phyloP scores from a whole-genome alignment of 2,797 vertebrate species.

The Clarias laeviceps region DNA sequence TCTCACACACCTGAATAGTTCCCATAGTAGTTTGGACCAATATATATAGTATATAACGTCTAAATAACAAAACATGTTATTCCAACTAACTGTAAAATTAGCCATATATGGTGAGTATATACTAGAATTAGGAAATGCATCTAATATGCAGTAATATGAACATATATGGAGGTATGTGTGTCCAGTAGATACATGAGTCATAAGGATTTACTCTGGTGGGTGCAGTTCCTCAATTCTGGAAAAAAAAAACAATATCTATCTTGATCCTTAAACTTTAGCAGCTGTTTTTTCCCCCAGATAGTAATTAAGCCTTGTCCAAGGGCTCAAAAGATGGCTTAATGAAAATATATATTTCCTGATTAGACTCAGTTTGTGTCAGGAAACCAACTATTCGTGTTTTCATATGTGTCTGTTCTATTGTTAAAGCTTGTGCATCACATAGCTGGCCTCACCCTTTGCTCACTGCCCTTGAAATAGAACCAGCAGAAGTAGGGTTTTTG shows the following conservation, averaged over 20 bases:
- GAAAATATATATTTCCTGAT: not conserved
- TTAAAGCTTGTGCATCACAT: conserved; percentile 18
- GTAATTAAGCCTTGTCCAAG: too few relatives aligned
- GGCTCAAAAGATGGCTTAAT: too few relatives aligned
- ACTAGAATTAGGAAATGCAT: not conserved
- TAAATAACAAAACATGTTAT: not conserved
- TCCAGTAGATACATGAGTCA: not conserved
- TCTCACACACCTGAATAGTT: not conserved
- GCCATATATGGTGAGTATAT: too few relatives aligned
- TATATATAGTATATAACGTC: not conserved
- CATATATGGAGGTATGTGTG: not conserved
- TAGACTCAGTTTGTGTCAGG: not conserved
- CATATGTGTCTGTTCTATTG: conserved; percentile 17
- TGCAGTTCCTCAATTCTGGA: not conserved
- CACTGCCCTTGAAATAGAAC: conserved; percentile 18
- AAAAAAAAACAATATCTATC: too few relatives aligned
- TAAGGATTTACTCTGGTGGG: not conserved
- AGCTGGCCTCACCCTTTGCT: conserved; percentile 29
- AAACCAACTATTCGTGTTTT: conserved; percentile 28
- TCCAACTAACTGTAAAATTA: not conserved
- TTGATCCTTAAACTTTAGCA: too few relatives aligned
- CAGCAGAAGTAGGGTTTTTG: conserved; percentile 18
- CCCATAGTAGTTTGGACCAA: not conserved
- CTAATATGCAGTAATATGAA: not conserved
- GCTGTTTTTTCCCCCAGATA: not conserved